Percentiles rank a stretch among this genome's conserved stretches.
Evolutionary conservation across 2,888 invertebrate genomes (phyloP).

Genomic region (Actias luna): DNA sequence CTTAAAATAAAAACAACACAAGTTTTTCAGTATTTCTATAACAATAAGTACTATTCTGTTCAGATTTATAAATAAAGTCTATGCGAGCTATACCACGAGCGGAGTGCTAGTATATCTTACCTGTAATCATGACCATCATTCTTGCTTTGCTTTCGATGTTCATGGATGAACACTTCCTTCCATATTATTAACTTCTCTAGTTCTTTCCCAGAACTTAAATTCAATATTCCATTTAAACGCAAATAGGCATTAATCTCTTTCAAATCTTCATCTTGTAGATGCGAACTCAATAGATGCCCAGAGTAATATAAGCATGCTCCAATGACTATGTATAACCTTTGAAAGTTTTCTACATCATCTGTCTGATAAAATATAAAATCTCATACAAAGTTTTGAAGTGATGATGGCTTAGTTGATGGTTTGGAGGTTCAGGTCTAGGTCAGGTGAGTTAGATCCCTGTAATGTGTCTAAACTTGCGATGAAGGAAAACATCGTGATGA

Average conservation of each 20-base stretch:
- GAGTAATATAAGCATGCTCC: constrained; percentile 85
- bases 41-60: no score
- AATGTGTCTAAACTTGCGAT: no score
- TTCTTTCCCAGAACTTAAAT: constrained; percentile 84
- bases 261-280: constrained; percentile 88
- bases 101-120: constrained; percentile 32
- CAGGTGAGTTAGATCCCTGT: no score
- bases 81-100: no score
- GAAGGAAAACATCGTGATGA: no score
- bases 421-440: no score
- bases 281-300: constrained; percentile 89
- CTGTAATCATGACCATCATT: constrained; percentile 59
- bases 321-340: constrained; percentile 85
- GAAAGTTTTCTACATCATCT: constrained; percentile 88
- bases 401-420: no score
- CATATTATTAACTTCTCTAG: constrained; percentile 88
- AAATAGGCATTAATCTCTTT: constrained; percentile 89
- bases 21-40: no score
- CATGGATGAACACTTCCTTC: constrained; percentile 86
- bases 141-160: constrained; percentile 58
- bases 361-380: constrained; percentile 75
- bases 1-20: no score
- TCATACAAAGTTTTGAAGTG: neutral
- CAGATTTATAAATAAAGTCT: no score
- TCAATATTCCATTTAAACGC: constrained; percentile 87